phyloP scores from a whole-genome alignment of 2,888 invertebrate genomes.

The Folsomia manolachei region DNA sequence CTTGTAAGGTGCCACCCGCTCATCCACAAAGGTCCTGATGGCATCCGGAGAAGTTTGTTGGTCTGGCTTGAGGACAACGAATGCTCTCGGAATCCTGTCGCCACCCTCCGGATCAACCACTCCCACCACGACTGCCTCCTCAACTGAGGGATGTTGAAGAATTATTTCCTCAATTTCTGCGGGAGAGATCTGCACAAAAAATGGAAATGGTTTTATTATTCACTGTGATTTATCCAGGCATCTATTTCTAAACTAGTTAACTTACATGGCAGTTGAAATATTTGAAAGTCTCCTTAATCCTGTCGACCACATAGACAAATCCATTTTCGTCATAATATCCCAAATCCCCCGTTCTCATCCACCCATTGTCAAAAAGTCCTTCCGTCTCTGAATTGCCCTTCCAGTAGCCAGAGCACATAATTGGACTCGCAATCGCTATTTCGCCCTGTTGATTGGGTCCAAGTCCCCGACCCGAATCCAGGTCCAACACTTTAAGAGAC shows the following conservation, averaged over 20 bases:
- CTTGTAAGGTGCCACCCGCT: slow-evolving; percentile 43
- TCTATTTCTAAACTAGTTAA: slow-evolving; percentile 23
- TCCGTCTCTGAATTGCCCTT: slow-evolving; percentile 35
- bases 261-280: slow-evolving; percentile 48
- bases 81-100: slow-evolving; percentile 42
- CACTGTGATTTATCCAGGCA: neutral
- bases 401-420: slow-evolving; percentile 46
- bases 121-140: slow-evolving; percentile 38
- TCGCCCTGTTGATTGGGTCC: slow-evolving; percentile 43
- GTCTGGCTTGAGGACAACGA: slow-evolving; percentile 31
- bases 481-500: slow-evolving; percentile 35
- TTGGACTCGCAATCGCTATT: slow-evolving; percentile 41
- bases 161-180: slow-evolving; percentile 47
- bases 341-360: slow-evolving; percentile 47
- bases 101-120: slow-evolving; percentile 39
- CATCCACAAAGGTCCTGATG: slow-evolving; percentile 13
- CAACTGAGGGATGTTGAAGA: slow-evolving; percentile 30
- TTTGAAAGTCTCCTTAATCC: slow-evolving; percentile 49
- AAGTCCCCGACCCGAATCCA: slow-evolving; percentile 40
- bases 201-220: neutral
- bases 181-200: slow-evolving; percentile 42
- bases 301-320: slow-evolving; percentile 44
- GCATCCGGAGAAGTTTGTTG: neutral
- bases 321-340: slow-evolving; percentile 47
- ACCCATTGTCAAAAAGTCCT: slow-evolving; percentile 34